Evolutionary conservation across 2,888 invertebrate genomes (phyloP).

Genomic region (Hesperia comma): DNA sequence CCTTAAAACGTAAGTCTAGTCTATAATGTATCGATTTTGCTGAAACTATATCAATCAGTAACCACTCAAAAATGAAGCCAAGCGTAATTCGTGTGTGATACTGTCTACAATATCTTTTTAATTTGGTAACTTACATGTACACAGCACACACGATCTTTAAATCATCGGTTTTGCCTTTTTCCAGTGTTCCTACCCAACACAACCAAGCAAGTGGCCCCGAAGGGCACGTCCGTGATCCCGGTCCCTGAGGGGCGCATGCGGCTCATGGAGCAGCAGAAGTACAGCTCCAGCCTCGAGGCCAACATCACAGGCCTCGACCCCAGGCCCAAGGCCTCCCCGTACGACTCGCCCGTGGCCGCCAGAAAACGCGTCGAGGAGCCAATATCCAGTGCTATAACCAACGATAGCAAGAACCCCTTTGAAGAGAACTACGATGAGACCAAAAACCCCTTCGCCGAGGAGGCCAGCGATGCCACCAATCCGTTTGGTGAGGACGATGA

Average conservation of each 20-base stretch:
- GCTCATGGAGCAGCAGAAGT: slow-evolving; percentile 76
- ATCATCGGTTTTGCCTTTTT: slow-evolving; percentile 32
- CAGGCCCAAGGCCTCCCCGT: slow-evolving; percentile 49
- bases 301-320: slow-evolving; percentile 75
- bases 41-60: no score
- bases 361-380: slow-evolving; percentile 43
- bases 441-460: slow-evolving; percentile 87
- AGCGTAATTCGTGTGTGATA: no score
- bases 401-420: slow-evolving; percentile 68
- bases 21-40: no score
- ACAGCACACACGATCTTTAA: neutral
- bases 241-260: slow-evolving; percentile 85
- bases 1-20: no score
- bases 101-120: no score
- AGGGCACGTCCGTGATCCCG: slow-evolving; percentile 74
- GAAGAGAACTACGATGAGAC: slow-evolving; percentile 82
- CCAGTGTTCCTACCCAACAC: slow-evolving; percentile 70
- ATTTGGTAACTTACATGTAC: no score
- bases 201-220: slow-evolving; percentile 61
- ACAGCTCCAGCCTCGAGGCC: slow-evolving; percentile 86
- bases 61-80: no score
- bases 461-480: slow-evolving; percentile 76
- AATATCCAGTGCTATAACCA: slow-evolving; percentile 57
- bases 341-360: slow-evolving; percentile 49
- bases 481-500: slow-evolving; percentile 84